phyloP scores from a whole-genome alignment of 2,113 vertebrate species.

The Pipa parva region DNA sequence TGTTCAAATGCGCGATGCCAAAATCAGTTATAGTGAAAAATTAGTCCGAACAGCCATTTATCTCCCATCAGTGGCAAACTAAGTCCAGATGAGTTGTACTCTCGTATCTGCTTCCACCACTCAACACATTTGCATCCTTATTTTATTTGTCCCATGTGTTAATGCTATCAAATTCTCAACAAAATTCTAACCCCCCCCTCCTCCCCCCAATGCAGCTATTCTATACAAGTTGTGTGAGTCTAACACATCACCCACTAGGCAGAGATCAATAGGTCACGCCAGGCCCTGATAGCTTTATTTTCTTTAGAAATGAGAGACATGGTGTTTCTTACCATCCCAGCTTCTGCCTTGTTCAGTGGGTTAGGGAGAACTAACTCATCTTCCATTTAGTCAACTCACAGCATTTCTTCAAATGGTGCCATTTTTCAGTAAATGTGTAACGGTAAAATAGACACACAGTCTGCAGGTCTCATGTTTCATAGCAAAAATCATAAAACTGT shows the following conservation, averaged over 20 bases:
- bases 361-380: neutral
- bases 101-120: neutral
- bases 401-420: too few relatives aligned
- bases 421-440: too few relatives aligned
- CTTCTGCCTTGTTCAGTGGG: neutral
- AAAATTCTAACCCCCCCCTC: neutral
- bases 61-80: neutral
- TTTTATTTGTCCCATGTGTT: neutral
- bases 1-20: neutral
- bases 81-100: neutral
- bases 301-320: neutral
- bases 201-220: neutral
- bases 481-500: too few relatives aligned
- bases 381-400: neutral
- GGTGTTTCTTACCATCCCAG: neutral
- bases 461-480: too few relatives aligned
- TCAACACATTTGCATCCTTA: neutral
- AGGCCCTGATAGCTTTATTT: conserved; percentile 1
- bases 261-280: conserved; percentile 5
- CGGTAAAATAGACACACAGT: too few relatives aligned
- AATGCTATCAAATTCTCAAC: neutral
- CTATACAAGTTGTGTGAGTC: neutral
- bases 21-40: neutral
- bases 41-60: neutral
- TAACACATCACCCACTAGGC: neutral